Percentiles rank a stretch among this genome's conserved stretches.
These are phyloP conservation scores for Lycodopsis pacificus DNA, from an alignment of 2,797 vertebrate genomes.

Conservation along the genomic window DNA sequence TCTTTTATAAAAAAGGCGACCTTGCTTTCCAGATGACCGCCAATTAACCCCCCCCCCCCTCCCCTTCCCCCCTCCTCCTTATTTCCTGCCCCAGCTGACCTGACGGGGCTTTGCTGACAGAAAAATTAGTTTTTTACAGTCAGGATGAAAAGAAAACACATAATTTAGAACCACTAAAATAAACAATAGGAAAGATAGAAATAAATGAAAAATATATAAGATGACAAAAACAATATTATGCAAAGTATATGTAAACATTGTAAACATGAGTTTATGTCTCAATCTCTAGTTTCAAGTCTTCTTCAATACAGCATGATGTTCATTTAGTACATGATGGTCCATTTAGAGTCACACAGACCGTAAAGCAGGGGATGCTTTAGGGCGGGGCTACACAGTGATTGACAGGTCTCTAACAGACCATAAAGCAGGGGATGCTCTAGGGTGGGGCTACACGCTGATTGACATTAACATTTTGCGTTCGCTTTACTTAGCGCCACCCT, in stretches of 20 bases:
- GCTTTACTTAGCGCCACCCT: too few species aligned
- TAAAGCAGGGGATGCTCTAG: too few species aligned
- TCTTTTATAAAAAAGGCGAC: constrained; percentile 54
- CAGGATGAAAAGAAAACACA: not conserved
- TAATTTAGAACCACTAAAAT: not conserved
- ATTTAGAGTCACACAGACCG: too few species aligned
- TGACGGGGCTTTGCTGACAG: not conserved
- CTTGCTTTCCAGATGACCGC: constrained; percentile 80
- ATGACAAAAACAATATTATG: not conserved
- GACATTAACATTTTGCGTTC: not conserved
- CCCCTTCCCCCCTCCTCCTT: not conserved
- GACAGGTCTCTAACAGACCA: too few species aligned
- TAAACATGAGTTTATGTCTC: too few species aligned
- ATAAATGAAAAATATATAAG: not conserved
- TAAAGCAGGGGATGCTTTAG: too few species aligned
- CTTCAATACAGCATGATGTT: too few species aligned
- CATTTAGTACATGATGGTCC: too few species aligned
- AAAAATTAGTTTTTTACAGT: not conserved
- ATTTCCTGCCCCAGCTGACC: constrained; percentile 29
- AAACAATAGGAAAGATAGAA: not conserved
- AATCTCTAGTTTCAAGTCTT: too few species aligned
- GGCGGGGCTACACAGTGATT: too few species aligned
- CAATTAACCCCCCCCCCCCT: constrained; percentile 45
- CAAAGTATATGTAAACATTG: not conserved
- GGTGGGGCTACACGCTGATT: not conserved